Conservation (phyloP, 1,140 invertebrate genomes). For the Drosophila leontia region DNA sequence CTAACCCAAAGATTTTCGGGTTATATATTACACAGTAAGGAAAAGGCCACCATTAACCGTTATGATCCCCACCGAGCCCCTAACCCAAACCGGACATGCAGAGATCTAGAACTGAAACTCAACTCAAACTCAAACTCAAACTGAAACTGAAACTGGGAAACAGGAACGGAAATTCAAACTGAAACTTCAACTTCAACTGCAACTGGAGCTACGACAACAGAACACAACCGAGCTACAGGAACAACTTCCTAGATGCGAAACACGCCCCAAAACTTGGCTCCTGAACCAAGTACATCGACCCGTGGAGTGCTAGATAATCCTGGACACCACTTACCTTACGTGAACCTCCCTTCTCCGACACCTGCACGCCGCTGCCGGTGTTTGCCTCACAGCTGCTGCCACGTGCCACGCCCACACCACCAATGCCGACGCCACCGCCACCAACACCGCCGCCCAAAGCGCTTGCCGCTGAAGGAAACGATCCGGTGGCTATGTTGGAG, state of each 20-base stretch:
- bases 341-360: slow-evolving; percentile 76
- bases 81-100: slow-evolving; percentile 55
- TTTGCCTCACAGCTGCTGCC: slow-evolving; percentile 60
- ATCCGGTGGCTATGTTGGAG: slow-evolving; percentile 92
- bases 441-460: slow-evolving; percentile 54
- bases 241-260: slow-evolving; percentile 13
- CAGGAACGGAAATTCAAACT: slow-evolving; percentile 25
- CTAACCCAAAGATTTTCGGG: slow-evolving; percentile 14
- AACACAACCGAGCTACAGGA: slow-evolving; percentile 34
- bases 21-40: slow-evolving; percentile 21
- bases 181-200: slow-evolving; percentile 5
- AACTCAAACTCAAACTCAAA: slow-evolving; percentile 9
- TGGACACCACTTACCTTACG: slow-evolving; percentile 76
- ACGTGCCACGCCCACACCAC: slow-evolving; percentile 44
- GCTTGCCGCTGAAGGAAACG: slow-evolving; percentile 78
- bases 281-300: background rate
- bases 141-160: background rate
- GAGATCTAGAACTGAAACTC: slow-evolving; percentile 38
- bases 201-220: slow-evolving; percentile 49
- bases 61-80: background rate
- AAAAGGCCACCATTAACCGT: slow-evolving; percentile 5
- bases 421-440: slow-evolving; percentile 29
- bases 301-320: background rate
- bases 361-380: slow-evolving; percentile 58
- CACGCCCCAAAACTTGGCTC: slow-evolving; percentile 14